A percentile compares a stretch with the other conserved stretches of the same genome.
Evolutionary conservation across 2,797 vertebrate species (phyloP).

Genomic region (Schizopygopsis malacanthus): DNA sequence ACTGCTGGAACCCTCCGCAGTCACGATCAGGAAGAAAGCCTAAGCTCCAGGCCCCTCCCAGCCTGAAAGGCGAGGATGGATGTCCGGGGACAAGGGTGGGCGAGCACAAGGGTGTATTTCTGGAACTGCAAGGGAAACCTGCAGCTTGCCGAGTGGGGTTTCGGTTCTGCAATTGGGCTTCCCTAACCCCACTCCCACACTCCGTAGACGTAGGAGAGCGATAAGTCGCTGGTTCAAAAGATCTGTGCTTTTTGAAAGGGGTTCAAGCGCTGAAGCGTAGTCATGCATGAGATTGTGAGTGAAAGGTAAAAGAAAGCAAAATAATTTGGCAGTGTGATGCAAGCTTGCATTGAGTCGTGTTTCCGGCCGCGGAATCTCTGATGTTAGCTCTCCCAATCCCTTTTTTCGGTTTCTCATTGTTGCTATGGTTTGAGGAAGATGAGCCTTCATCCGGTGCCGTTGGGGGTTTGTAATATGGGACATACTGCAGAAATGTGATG

Average conservation of each 20-base stretch:
- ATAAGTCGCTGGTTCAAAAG: conserved; percentile 76
- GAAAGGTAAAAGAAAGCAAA: conserved; percentile 65
- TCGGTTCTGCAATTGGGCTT: conserved; percentile 78
- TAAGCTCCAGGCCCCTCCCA: conserved; percentile 75
- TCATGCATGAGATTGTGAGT: conserved; percentile 66
- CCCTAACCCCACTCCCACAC: conserved; percentile 84
- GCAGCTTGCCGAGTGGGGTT: conserved; percentile 71
- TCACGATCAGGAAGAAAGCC: conserved; percentile 76
- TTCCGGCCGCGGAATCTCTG: conserved; percentile 84
- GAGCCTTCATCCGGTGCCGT: conserved; percentile 78
- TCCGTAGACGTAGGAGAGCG: conserved; percentile 68
- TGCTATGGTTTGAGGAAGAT: conserved; percentile 79
- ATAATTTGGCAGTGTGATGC: conserved; percentile 80
- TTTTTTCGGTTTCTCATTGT: conserved; percentile 80
- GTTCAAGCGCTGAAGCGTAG: conserved; percentile 75
- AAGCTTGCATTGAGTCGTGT: conserved; percentile 85
- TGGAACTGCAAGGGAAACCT: conserved; percentile 83
- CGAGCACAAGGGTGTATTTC: conserved; percentile 82
- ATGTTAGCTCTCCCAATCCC: conserved; percentile 80
- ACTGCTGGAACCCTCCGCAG: conserved; percentile 75
- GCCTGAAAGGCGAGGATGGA: conserved; percentile 77
- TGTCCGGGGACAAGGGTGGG: conserved; percentile 83
- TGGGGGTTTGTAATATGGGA: conserved; percentile 80
- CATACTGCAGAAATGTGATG: conserved; percentile 78
- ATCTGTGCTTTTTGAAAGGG: conserved; percentile 72